Evolutionary conservation across 2,113 vertebrate species (phyloP).

Genomic region (Thunnus thynnus): DNA sequence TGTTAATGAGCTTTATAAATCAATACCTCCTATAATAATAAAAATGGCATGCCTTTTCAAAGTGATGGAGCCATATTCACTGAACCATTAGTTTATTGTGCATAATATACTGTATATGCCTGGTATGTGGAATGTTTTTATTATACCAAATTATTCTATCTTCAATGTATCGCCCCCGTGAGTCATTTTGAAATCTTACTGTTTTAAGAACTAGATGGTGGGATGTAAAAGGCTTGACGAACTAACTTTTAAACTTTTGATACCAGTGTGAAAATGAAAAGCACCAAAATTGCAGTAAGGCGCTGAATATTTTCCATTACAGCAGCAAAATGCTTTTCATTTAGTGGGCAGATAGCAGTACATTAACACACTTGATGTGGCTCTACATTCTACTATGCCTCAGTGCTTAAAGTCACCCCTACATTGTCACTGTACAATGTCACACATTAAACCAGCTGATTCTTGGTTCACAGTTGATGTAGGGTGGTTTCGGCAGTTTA

Average conservation of each 20-base stretch:
- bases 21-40: not conserved
- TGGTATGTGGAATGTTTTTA: not conserved
- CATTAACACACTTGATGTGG: conserved; percentile 41
- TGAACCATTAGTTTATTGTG: not conserved
- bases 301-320: not conserved
- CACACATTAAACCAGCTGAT: conserved; percentile 1
- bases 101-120: not conserved
- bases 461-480: conserved; percentile 17
- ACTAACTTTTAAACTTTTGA: not conserved
- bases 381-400: conserved; percentile 2
- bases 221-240: not conserved
- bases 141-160: not conserved
- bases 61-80: not conserved
- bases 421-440: conserved; percentile 27
- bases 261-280: not conserved
- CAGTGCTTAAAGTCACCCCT: conserved; percentile 36
- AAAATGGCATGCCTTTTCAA: not conserved
- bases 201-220: not conserved
- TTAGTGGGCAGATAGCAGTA: conserved; percentile 25
- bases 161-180: not conserved
- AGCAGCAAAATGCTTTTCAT: conserved; percentile 30
- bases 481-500: conserved; percentile 31
- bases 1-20: not conserved
- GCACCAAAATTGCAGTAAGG: not conserved
- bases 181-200: not conserved